Percentiles rank a stretch among this genome's conserved stretches.
These are phyloP conservation scores for Etheostoma spectabile DNA, from an alignment of 2,113 vertebrate genomes.

Conservation along the genomic window DNA sequence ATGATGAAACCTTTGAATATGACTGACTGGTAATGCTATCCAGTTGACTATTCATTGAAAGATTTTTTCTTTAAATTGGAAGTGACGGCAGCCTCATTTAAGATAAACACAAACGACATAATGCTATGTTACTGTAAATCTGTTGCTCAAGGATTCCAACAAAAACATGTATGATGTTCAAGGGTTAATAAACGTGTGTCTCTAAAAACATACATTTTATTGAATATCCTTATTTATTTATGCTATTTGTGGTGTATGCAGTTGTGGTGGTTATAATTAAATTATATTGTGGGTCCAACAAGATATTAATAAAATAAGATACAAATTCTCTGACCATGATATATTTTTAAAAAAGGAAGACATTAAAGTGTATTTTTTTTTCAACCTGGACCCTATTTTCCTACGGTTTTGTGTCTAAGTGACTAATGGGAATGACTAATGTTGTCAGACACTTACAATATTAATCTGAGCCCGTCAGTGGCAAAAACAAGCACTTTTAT, in stretches of 20 bases:
- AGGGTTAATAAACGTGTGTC: slow-evolving; percentile 7
- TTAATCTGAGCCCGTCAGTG: too few relatives aligned
- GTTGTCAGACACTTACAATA: too few relatives aligned
- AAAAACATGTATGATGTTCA: not conserved
- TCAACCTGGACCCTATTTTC: too few relatives aligned
- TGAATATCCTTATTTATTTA: not conserved
- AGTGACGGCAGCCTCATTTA: not conserved
- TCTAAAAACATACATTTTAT: not conserved
- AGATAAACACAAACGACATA: not conserved
- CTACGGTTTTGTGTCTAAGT: too few relatives aligned
- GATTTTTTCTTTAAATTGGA: not conserved
- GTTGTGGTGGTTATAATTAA: not conserved
- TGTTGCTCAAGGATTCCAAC: not conserved
- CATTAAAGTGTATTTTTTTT: too few relatives aligned
- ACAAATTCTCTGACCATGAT: not conserved
- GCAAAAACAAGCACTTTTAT: too few relatives aligned
- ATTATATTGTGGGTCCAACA: not conserved
- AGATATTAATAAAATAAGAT: not conserved
- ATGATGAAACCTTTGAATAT: not conserved
- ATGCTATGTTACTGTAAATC: not conserved
- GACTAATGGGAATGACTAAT: too few relatives aligned
- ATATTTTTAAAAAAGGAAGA: not conserved
- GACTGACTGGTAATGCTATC: not conserved
- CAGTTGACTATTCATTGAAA: not conserved
- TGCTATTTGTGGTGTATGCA: not conserved